phyloP scores from a whole-genome alignment of 2,797 vertebrate species.

The Micrastur ruficollis region DNA sequence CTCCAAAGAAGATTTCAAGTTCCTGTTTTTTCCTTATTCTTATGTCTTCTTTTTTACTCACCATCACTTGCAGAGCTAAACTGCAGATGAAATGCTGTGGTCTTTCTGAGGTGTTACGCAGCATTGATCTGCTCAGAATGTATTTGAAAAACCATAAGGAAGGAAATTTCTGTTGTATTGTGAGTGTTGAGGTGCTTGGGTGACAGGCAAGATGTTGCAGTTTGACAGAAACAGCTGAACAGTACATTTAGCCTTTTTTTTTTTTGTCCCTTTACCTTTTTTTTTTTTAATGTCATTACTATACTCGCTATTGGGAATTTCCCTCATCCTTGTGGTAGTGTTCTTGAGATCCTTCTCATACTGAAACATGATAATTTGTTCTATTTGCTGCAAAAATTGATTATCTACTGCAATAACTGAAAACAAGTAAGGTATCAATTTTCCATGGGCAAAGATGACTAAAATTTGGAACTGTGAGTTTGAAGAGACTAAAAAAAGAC shows the following conservation, averaged over 20 bases:
- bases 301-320: not conserved
- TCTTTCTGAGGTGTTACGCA: not conserved
- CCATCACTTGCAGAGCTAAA: not conserved
- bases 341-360: slow-evolving; percentile 11
- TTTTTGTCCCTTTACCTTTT: not conserved
- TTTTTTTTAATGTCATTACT: not conserved
- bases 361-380: not conserved
- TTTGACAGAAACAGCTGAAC: not conserved
- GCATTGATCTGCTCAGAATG: not conserved
- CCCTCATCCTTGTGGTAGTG: not conserved
- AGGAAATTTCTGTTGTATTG: not conserved
- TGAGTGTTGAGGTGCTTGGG: not conserved
- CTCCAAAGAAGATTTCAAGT: not conserved
- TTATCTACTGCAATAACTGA: not conserved
- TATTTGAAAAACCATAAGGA: not conserved
- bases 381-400: not conserved
- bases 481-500: not conserved
- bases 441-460: not conserved
- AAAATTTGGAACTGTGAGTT: not conserved
- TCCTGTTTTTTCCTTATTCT: slow-evolving; percentile 23
- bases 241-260: not conserved
- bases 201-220: not conserved
- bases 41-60: not conserved
- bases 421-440: not conserved
- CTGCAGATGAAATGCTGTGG: not conserved